Evolutionary conservation across 2,888 invertebrate species (phyloP), one percentile per base, ranked within the genome.

Genomic region (Drosophila imparisetae): DNA sequence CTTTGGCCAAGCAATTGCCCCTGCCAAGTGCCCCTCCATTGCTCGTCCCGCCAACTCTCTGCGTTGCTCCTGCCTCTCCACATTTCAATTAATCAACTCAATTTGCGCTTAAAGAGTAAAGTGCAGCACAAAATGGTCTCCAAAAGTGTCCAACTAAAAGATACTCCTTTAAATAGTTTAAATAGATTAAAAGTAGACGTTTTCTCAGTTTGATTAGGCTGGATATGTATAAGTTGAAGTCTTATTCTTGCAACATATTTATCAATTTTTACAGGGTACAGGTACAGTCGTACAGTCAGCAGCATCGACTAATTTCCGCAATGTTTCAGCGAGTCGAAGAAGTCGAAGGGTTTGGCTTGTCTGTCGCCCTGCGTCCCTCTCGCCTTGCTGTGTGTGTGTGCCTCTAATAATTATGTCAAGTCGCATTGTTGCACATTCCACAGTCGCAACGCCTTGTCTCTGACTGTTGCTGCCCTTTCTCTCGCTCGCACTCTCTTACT

Each of bases 31-130:
- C 27, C 52, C 13, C 53, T 53, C 24, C n/a, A n/a, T 36, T n/a
- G 38, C 13, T 13, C 7, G 13, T 10, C 60, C 32, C 18, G 18
- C 27, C 11, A 15, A 6, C 45, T 32, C 66, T 21, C 48, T 38
- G 29, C n/a, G 11, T 57, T 24, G 8, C 64, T 29, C 49, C 53
- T 40, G 50, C 61, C 34, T 53, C 78, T 54, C 67, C 79, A 74
- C 82, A 79, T 86, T 87, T 86, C 82, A 87, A 88, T 87, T 87
- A 87, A 88, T 87, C 86, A 87, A 87, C 84, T 88, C 84, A 87
- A 87, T 88, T 87, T 87, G 82, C 72, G 78, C 74, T 80, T 74
- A 70, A 84, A 86, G 72, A 75, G 86, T 78, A 83, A 74, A 80
- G 57, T 72, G 76, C 67, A 70, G 40, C 34, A 50, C 15, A 29